Percentiles rank a stretch among this genome's conserved stretches.
Evolutionary conservation across 2,888 invertebrate species (phyloP).

Genomic region (Apantesis nais): DNA sequence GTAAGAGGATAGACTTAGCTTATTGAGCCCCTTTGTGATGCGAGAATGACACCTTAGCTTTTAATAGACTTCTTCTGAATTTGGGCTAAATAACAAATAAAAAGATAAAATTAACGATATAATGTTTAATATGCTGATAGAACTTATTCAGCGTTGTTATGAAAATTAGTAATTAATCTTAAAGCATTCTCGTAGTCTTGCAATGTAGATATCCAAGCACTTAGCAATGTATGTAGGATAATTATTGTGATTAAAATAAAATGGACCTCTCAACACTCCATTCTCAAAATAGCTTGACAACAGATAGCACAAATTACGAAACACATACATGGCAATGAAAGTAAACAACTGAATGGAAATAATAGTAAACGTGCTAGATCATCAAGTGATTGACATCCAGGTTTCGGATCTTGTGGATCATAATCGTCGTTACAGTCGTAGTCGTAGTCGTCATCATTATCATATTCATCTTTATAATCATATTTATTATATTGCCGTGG

Average conservation of each 20-base stretch:
- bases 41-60: too few species aligned
- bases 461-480: neutral
- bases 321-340: constrained; percentile 5
- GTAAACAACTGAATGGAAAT: neutral
- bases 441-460: neutral
- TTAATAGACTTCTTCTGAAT: too few species aligned
- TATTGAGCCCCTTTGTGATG: too few species aligned
- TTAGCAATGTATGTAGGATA: too few species aligned
- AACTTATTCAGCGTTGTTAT: too few species aligned
- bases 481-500: neutral
- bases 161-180: too few species aligned
- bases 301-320: neutral
- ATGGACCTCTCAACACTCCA: neutral
- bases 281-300: neutral
- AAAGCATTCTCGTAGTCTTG: too few species aligned
- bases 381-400: neutral
- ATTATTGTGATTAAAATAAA: neutral
- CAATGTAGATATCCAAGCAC: too few species aligned
- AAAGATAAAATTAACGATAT: too few species aligned
- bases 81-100: too few species aligned
- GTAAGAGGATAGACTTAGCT: too few species aligned
- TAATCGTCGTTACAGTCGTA: neutral
- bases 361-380: neutral
- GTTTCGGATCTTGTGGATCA: neutral
- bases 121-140: too few species aligned